Percentiles rank a stretch among this genome's conserved stretches.
These are phyloP conservation scores for Puntigrus tetrazona DNA, from an alignment of 2,113 vertebrate species.

Conservation along the genomic window DNA sequence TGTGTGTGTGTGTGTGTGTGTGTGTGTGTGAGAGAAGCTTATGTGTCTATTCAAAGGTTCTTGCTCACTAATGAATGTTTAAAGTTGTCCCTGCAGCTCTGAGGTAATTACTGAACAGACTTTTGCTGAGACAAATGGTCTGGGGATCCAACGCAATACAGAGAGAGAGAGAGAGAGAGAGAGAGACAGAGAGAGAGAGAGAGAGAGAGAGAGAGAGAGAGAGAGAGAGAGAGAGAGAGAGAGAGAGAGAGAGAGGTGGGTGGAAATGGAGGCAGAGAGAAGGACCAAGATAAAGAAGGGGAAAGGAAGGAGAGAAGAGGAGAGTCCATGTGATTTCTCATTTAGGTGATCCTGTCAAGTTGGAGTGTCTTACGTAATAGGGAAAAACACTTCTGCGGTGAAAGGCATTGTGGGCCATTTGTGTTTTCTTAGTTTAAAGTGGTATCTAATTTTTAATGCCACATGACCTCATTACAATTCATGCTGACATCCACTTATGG, in stretches of 20 bases:
- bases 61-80: constrained; percentile 72
- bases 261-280: neutral
- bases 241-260: neutral
- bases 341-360: constrained; percentile 14
- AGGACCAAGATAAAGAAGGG: neutral
- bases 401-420: constrained; percentile 2
- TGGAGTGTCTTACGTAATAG: constrained; percentile 25
- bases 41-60: constrained; percentile 20
- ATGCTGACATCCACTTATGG: neutral
- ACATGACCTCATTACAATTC: neutral
- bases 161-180: constrained; percentile 45
- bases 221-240: too few species aligned
- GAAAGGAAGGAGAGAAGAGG: constrained; percentile 39
- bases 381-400: neutral
- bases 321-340: constrained; percentile 48
- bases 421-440: neutral
- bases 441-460: neutral
- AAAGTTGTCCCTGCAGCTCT: constrained; percentile 75
- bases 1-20: too few species aligned
- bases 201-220: constrained; percentile 50
- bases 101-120: constrained; percentile 77
- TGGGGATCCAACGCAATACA: constrained; percentile 63
- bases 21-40: neutral
- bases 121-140: constrained; percentile 49
- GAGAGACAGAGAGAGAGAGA: neutral